Evolutionary conservation across 2,888 invertebrate species (phyloP), one percentile per base, ranked within the genome.

Genomic region (Lycaena phlaeas): DNA sequence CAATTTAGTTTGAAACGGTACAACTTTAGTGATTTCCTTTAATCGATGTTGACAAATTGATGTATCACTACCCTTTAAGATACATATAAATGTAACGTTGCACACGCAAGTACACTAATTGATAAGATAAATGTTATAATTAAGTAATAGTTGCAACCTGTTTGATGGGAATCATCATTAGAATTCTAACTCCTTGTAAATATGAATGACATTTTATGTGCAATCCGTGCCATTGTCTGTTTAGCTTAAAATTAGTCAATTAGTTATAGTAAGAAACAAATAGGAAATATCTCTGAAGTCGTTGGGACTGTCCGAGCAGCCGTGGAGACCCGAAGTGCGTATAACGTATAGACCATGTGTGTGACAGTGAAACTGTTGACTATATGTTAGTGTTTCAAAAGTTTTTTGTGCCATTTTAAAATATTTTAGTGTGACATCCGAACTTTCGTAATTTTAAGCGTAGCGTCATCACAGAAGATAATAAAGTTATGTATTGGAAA

Each of bases 351-450:
- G 64, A 62, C 59, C 53, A 53, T 52, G 40, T 54, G 57, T 61
- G 71, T 64, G 61, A 45, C 60, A 68, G 78, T 74, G 73, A 57
- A 68, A 81, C 79, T 76, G 81, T 78, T 81, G 74, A 79, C 66
- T 73, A 75, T 81, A 82, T 79, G 81, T 82, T 84, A 84, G 84
- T 82, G 82, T 81, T 81, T 69, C 75, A 79, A 79, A 71, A 78
- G 75, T 79, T 81, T 79, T 82, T 84, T 84, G 84, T 84, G 84
- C 84, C 84, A 84, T 84, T 82, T 81, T 71, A 81, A 81, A 75
- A 68, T 75, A 75, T 74, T 64, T 72, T 62, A 81, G 81, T 74
- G 79, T 75, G 84, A 84, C 84, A 84, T 84, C 84, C 84, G 81
- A 81, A 81, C 84, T 82, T 66, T 77, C 77, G 81, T 68, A 69